These are phyloP conservation scores for Protophormia terraenovae DNA, from an alignment of 2,888 invertebrate genomes.

Conservation along the genomic window DNA sequence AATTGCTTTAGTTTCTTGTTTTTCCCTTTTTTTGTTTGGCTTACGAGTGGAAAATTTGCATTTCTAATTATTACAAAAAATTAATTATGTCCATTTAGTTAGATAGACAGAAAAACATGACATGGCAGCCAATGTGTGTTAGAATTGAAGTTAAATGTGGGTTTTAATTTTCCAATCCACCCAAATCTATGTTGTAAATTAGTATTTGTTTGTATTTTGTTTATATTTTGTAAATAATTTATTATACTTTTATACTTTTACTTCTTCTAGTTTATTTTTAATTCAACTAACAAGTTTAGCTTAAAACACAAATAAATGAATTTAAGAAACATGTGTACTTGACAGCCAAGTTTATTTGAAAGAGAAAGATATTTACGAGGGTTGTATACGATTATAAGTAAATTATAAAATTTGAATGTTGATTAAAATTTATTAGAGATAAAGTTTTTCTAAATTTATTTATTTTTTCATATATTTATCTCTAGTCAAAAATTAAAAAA, in stretches of 20 bases:
- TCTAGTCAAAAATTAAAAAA: no score
- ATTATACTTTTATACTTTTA: neutral
- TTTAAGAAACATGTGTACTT: slow-evolving; percentile 4
- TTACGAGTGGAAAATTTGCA: no score
- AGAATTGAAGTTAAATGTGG: neutral
- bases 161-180: neutral
- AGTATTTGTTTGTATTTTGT: no score
- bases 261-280: neutral
- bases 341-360: neutral
- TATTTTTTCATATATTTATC: no score
- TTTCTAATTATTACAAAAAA: slow-evolving; percentile 5
- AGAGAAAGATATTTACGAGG: neutral
- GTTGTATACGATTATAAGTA: no score
- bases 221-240: neutral
- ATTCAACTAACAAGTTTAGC: neutral
- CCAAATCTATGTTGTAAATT: neutral
- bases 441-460: no score
- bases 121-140: neutral
- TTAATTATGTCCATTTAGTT: neutral
- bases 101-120: neutral
- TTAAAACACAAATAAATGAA: neutral
- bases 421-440: no score
- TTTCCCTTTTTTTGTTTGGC: no score
- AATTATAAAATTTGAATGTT: no score
- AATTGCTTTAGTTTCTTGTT: neutral